Evolutionary conservation across 1,140 invertebrate genomes (phyloP).

Genomic region (Drosophila hydei): DNA sequence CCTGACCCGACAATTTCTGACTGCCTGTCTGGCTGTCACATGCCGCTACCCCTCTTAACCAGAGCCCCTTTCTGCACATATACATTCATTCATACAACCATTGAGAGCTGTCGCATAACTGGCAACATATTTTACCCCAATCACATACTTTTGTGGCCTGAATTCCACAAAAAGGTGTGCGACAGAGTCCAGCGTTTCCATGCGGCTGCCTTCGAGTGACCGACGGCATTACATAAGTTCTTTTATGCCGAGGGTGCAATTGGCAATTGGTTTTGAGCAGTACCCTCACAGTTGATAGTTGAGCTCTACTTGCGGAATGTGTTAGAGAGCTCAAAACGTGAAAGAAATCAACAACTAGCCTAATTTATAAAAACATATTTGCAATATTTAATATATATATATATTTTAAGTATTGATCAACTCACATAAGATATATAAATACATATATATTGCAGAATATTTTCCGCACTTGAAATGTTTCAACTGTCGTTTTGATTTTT

Average conservation of each 20-base stretch:
- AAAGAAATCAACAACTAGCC: too few species aligned
- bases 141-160: constrained; percentile 62
- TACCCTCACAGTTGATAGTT: not conserved
- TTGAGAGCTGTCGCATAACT: constrained; percentile 40
- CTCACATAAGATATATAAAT: too few species aligned
- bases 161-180: constrained; percentile 50
- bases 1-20: constrained; percentile 15
- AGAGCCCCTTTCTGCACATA: not conserved
- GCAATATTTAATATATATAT: too few species aligned
- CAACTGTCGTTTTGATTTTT: too few species aligned
- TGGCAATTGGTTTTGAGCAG: not conserved
- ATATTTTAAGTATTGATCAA: too few species aligned
- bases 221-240: not conserved
- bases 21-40: constrained; percentile 4
- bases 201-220: constrained; percentile 1
- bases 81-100: constrained; percentile 10
- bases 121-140: constrained; percentile 46
- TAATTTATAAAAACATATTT: too few species aligned
- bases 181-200: constrained; percentile 9
- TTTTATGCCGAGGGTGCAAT: not conserved
- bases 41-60: not conserved
- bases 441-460: too few species aligned
- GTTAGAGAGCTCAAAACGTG: too few species aligned
- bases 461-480: too few species aligned
- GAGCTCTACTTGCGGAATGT: too few species aligned